Base-by-base conservation (phyloP, 2,888 invertebrate genomes). In the Cremastinae sp. region DNA sequence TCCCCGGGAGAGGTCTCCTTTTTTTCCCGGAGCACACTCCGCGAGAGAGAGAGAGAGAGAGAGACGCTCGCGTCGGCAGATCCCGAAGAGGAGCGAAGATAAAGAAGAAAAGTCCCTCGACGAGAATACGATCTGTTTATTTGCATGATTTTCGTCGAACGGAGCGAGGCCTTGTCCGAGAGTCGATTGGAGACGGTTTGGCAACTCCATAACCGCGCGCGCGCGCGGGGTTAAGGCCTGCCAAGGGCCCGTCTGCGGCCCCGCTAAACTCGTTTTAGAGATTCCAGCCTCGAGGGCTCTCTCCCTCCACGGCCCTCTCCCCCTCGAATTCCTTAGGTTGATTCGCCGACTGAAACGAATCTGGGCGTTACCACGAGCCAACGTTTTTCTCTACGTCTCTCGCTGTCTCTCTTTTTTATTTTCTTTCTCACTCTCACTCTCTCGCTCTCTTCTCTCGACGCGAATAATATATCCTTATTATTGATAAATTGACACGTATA, bases 401-500 rank as follows among this genome's bases (percentile, higher is more conserved):
- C n/a, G n/a, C n/a, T n/a, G n/a, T n/a, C n/a, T 51, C 34, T 53
- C 43, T 14, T 49, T 8, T 51, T 16, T 49, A 3, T 51, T 49
- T 61, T 20, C 0, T 16, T 70, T 43, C 12, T 28, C 14, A 7
- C 28, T 28, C n/a, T 45, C n/a, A 54, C 12, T 43, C 10, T 18
- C 16, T 53, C 10, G 49, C 43, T 22, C 43, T 43, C 43, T 16
- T 61, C 34, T 51, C 59, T 38, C 10, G 20, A 14, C 65, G 53
- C 14, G 77, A 61, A 74, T 77, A 74, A n/a, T n/a, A 77, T 77
- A 77, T 77, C 74, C 65, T 74, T 74, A 77, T 74, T 74, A 77
- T 74, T 77, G 77, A 77, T 77, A 77, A 77, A 77, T 77, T 77
- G 77, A 77, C 77, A 77, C 74, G 77, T 77, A 28, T 28, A 77